Conservation (phyloP, 1,140 invertebrate species). For the Pantala flavescens region DNA sequence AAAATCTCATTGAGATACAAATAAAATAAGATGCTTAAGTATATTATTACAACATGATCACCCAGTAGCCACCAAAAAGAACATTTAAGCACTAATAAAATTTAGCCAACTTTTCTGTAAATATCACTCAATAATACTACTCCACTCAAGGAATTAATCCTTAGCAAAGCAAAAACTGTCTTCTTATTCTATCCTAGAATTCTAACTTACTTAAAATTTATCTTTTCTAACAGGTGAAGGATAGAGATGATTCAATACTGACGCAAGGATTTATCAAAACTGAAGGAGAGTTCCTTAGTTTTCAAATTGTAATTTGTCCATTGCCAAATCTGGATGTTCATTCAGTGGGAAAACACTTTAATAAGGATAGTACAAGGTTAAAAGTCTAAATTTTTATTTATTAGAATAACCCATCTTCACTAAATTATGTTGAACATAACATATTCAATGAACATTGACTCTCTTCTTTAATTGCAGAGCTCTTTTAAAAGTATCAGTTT, state of each 20-base stretch:
- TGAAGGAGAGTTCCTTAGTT: constrained; percentile 13
- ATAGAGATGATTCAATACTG: constrained; percentile 8
- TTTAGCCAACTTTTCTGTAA: too few relatives aligned
- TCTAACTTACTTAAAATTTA: too few relatives aligned
- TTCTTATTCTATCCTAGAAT: too few relatives aligned
- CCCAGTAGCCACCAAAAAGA: too few relatives aligned
- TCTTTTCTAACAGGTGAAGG: constrained; percentile 13
- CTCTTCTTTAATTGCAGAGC: not conserved
- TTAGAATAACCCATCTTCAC: not conserved
- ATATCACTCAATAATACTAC: too few relatives aligned
- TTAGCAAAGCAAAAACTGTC: too few relatives aligned
- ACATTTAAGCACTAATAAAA: too few relatives aligned
- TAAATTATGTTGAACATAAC: not conserved
- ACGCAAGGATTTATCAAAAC: constrained; percentile 6
- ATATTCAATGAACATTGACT: not conserved
- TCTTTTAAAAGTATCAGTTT: constrained; percentile 13
- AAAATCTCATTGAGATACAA: too few relatives aligned
- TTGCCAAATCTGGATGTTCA: constrained; percentile 13
- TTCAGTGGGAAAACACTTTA: constrained; percentile 12
- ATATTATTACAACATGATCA: too few relatives aligned
- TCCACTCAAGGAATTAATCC: too few relatives aligned
- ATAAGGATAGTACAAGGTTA: constrained; percentile 16
- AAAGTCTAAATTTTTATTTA: not conserved
- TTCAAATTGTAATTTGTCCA: constrained; percentile 15
- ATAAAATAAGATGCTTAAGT: too few relatives aligned